Percentiles rank a stretch among this genome's conserved stretches.
Evolutionary conservation across 2,113 vertebrate genomes (phyloP).

Genomic region (human (Homo sapiens)): DNA sequence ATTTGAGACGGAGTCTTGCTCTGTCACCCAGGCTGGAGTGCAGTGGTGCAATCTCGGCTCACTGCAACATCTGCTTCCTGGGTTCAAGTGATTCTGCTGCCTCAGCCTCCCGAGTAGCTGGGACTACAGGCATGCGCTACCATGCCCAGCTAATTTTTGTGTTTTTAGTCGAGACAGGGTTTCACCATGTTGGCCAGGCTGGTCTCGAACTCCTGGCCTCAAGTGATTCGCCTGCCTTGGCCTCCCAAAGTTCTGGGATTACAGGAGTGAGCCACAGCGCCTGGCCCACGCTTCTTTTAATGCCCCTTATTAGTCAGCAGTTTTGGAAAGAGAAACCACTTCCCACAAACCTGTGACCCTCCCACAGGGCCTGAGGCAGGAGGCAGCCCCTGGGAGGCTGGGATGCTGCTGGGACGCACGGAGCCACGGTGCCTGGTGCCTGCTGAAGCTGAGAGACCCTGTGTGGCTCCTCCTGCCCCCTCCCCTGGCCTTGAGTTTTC

Average conservation of each 20-base stretch:
- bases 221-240: neutral
- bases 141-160: neutral
- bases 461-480: fast-evolving
- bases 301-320: neutral
- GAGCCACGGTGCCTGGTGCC: neutral
- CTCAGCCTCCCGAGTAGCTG: neutral
- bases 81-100: neutral
- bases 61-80: neutral
- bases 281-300: neutral
- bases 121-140: neutral
- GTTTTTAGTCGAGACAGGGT: neutral
- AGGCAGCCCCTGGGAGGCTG: neutral
- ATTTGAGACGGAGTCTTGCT: neutral
- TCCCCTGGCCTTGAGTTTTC: fast-evolving
- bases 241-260: neutral
- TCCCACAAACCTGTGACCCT: neutral
- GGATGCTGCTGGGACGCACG: fast-evolving
- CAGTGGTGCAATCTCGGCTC: neutral
- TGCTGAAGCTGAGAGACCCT: neutral
- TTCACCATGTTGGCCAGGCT: neutral
- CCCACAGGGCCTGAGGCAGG: neutral
- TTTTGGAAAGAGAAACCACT: neutral
- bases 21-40: neutral
- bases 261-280: neutral
- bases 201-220: neutral